These are phyloP conservation scores for Aphaenogaster floridana DNA, from an alignment of 1,140 invertebrate species.

Conservation along the genomic window DNA sequence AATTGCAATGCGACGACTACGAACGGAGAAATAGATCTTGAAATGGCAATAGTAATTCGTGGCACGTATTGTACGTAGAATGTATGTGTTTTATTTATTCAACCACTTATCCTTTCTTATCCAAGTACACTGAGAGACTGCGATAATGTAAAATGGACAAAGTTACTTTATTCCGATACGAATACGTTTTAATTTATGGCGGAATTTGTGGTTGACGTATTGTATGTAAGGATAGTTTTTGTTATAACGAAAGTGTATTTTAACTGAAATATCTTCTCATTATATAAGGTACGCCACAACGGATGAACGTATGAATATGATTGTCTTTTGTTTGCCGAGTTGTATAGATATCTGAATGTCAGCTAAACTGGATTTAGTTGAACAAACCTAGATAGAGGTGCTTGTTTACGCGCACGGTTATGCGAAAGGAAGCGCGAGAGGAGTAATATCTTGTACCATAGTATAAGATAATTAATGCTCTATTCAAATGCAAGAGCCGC, in stretches of 20 bases:
- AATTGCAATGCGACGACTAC: neutral
- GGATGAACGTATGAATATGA: neutral
- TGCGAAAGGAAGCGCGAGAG: neutral
- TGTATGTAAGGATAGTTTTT: constrained; percentile 23
- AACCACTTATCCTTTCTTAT: constrained; percentile 15
- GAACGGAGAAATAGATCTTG: constrained; percentile 1
- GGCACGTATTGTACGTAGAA: neutral
- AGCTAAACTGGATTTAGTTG: constrained; percentile 70
- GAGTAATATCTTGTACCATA: neutral
- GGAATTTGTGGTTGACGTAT: neutral
- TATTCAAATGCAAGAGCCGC: neutral
- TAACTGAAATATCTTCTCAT: constrained; percentile 43
- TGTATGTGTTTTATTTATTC: constrained; percentile 48
- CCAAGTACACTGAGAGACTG: constrained; percentile 37
- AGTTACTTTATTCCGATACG: neutral
- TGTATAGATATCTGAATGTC: constrained; percentile 1
- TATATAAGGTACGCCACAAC: neutral
- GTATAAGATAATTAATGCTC: constrained; percentile 29
- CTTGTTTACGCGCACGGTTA: neutral
- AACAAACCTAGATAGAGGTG: constrained; percentile 9
- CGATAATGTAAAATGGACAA: constrained; percentile 37
- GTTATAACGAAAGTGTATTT: constrained; percentile 38
- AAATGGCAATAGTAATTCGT: constrained; percentile 7
- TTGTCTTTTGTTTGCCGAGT: neutral
- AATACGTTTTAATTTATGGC: constrained; percentile 1